phyloP scores from a whole-genome alignment of 92 coral and sea anemone genomes.

The Epizoanthus fatuus region DNA sequence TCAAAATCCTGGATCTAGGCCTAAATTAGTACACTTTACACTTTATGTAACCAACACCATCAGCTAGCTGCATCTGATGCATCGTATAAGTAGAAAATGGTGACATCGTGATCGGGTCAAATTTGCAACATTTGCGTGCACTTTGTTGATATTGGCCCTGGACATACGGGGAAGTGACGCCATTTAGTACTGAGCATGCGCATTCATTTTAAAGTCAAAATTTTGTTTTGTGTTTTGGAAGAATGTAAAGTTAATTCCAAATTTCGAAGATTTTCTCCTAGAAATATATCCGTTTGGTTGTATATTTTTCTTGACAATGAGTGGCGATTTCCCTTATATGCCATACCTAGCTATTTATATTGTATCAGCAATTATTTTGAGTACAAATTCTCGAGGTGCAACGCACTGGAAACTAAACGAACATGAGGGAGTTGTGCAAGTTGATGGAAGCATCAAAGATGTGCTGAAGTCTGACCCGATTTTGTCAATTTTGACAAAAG shows the following conservation, averaged over 20 bases:
- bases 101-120: too few relatives aligned
- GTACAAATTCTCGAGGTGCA: constrained; percentile 94
- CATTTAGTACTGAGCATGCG: constrained; percentile 26
- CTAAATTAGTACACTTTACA: too few relatives aligned
- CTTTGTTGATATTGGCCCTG: too few relatives aligned
- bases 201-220: not conserved
- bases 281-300: not conserved
- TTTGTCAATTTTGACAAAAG: constrained; percentile 90
- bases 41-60: too few relatives aligned
- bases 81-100: too few relatives aligned
- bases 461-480: constrained; percentile 96
- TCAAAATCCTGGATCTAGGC: too few relatives aligned
- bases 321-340: constrained; percentile 88
- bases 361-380: constrained; percentile 90
- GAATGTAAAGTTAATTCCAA: constrained; percentile 21
- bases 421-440: constrained; percentile 92
- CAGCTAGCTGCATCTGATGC: too few relatives aligned
- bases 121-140: too few relatives aligned
- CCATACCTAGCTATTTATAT: constrained; percentile 91
- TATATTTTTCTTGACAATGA: constrained; percentile 58
- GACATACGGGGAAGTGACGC: constrained; percentile 20
- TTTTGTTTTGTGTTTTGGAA: constrained; percentile 33
- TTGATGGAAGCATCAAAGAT: constrained; percentile 78
- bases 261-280: constrained; percentile 3
- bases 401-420: constrained; percentile 99